These are phyloP conservation scores for Odobenus rosmarus DNA, from an alignment of 2,113 vertebrate species.

Conservation along the genomic window DNA sequence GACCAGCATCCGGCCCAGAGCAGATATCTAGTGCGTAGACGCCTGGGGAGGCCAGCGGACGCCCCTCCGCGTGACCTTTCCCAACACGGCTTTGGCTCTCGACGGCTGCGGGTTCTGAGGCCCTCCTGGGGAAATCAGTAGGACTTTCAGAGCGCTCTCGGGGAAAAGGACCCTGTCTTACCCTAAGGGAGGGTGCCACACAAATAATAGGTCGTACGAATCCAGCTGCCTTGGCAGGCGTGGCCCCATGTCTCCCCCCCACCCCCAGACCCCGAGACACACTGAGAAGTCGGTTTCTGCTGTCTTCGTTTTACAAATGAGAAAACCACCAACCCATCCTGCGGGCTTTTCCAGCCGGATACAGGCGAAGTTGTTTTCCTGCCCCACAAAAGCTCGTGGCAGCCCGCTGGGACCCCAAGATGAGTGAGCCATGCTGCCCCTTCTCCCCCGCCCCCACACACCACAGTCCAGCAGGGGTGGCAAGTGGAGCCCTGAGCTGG, in stretches of 20 bases:
- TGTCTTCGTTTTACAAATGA: neutral
- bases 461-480: fast-evolving
- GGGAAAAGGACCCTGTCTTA: neutral
- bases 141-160: neutral
- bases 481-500: fast-evolving
- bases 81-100: neutral
- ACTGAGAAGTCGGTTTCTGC: neutral
- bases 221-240: fast-evolving
- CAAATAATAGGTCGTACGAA: too few relatives aligned
- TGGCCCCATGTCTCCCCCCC: fast-evolving
- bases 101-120: neutral
- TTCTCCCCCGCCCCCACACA: neutral
- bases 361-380: neutral
- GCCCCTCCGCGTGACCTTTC: neutral
- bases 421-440: neutral
- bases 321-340: neutral
- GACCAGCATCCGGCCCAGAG: neutral
- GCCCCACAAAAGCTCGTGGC: fast-evolving
- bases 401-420: neutral
- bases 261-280: neutral
- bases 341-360: neutral
- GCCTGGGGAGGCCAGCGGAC: neutral
- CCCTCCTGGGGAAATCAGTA: neutral
- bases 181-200: neutral
- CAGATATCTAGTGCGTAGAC: fast-evolving